Evolutionary conservation across 1,140 invertebrate genomes (phyloP).

Genomic region (Papilio aristodemus): DNA sequence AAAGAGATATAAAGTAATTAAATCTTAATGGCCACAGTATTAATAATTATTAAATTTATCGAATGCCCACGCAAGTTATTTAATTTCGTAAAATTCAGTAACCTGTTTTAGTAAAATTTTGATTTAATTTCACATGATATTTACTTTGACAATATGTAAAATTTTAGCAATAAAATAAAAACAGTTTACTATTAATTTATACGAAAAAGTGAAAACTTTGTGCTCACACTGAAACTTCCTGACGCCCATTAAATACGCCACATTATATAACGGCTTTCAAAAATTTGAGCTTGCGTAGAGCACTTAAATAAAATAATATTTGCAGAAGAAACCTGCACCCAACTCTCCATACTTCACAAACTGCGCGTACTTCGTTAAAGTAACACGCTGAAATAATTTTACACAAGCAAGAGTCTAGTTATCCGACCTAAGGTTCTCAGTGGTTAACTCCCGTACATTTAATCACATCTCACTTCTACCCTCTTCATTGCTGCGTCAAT

Average conservation of each 20-base stretch:
- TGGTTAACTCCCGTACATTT: conserved; percentile 18
- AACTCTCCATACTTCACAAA: conserved; percentile 20
- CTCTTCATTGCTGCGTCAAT: conserved; percentile 13
- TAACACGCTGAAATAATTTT: conserved; percentile 25
- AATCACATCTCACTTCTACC: conserved; percentile 14
- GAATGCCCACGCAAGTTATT: too few species aligned
- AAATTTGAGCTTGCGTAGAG: background rate
- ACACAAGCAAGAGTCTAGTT: conserved; percentile 24
- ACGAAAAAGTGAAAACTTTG: background rate
- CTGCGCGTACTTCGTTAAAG: conserved; percentile 21
- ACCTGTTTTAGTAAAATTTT: too few species aligned
- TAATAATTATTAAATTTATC: too few species aligned
- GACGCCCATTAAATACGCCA: background rate
- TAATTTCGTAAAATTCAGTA: too few species aligned
- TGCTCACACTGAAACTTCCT: background rate
- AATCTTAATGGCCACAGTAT: too few species aligned
- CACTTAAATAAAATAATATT: conserved; percentile 3
- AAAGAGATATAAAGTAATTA: too few species aligned
- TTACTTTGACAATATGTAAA: too few species aligned
- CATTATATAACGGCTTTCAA: background rate
- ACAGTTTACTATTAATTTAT: too few species aligned
- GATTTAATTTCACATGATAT: too few species aligned
- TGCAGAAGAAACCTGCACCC: conserved; percentile 9
- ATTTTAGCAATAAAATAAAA: too few species aligned
- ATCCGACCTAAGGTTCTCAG: conserved; percentile 1